Evolutionary conservation across 1,140 invertebrate genomes (phyloP).

Genomic region (Galleria mellonella): DNA sequence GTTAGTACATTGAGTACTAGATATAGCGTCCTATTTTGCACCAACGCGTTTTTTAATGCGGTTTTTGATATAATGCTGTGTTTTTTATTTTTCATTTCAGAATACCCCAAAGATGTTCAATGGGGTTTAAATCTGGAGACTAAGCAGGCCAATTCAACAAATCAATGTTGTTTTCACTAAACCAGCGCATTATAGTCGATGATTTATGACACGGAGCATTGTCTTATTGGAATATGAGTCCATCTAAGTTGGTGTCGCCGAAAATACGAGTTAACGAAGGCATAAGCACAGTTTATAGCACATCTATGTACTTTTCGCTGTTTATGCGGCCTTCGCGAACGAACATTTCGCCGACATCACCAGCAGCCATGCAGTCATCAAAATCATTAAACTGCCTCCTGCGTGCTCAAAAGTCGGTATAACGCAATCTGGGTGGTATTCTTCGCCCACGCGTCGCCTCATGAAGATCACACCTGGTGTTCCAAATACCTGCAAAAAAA

Average conservation of each 20-base stretch:
- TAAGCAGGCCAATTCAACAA: background rate
- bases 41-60: too few species aligned
- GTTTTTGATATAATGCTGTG: too few species aligned
- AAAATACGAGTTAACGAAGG: conserved; percentile 3
- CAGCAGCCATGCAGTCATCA: conserved; percentile 26
- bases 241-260: background rate
- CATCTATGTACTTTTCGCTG: conserved; percentile 11
- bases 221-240: conserved; percentile 1
- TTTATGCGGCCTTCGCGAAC: conserved; percentile 24
- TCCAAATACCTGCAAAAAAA: background rate
- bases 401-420: conserved; percentile 47
- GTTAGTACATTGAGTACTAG: too few species aligned
- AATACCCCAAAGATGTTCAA: background rate
- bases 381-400: conserved; percentile 23
- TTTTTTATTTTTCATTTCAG: too few species aligned
- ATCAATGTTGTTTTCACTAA: conserved; percentile 1
- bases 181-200: background rate
- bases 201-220: conserved; percentile 1
- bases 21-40: too few species aligned
- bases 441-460: background rate
- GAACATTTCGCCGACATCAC: conserved; percentile 25
- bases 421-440: conserved; percentile 15
- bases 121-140: conserved; percentile 1
- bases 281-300: conserved; percentile 11
- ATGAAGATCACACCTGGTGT: conserved; percentile 4